Conservation (phyloP, 2,113 vertebrate genomes). For the Coreoperca whiteheadi region DNA sequence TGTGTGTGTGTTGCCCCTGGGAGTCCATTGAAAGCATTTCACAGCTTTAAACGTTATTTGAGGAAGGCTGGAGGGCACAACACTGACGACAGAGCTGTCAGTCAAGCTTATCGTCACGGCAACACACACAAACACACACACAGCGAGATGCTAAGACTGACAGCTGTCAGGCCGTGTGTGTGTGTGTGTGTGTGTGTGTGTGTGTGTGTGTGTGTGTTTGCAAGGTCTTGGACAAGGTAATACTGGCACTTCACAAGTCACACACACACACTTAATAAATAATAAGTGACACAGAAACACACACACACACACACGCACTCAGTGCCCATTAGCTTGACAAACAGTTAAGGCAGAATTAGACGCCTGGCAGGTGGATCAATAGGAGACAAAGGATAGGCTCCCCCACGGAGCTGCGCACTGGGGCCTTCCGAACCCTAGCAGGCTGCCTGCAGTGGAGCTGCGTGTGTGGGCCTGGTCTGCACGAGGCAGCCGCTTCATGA, state of each 20-base stretch:
- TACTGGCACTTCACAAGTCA: constrained; percentile 12
- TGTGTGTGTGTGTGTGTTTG: constrained; percentile 9
- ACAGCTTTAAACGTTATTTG: constrained; percentile 75
- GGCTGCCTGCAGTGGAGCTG: constrained; percentile 17
- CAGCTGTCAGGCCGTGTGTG: constrained; percentile 1
- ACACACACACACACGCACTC: constrained; percentile 50
- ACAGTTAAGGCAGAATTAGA: constrained; percentile 84
- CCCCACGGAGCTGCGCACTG: constrained; percentile 61
- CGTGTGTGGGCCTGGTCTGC: neutral
- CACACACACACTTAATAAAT: neutral
- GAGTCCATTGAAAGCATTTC: constrained; percentile 62
- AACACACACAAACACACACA: constrained; percentile 14
- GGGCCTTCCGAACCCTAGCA: constrained; percentile 18
- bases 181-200: constrained; percentile 8
- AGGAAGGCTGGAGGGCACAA: constrained; percentile 34
- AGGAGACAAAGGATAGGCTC: constrained; percentile 84
- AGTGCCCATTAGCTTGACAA: constrained; percentile 32
- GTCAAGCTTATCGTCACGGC: constrained; percentile 60
- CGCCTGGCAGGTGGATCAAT: constrained; percentile 88
- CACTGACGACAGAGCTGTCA: constrained; percentile 54
- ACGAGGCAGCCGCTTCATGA: no score
- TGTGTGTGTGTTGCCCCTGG: constrained; percentile 44
- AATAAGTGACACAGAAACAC: neutral
- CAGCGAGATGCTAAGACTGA: no score
- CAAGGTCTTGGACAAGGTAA: neutral